phyloP scores from a whole-genome alignment of 2,113 vertebrate genomes.

The Osmerus eperlanus region DNA sequence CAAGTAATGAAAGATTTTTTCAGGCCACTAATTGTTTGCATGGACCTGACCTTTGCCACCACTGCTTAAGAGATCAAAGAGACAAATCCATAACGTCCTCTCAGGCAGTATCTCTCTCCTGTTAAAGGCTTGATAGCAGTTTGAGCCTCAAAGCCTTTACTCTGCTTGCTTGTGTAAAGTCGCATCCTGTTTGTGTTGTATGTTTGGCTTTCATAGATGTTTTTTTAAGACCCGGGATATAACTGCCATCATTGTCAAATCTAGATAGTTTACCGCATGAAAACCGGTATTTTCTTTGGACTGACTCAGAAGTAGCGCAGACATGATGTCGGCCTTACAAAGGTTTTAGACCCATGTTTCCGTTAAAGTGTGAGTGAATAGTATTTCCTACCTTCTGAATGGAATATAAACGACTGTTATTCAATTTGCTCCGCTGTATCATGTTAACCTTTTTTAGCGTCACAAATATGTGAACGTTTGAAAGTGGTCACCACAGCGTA shows the following conservation, averaged over 20 bases:
- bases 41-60: no score
- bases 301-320: constrained; percentile 12
- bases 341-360: constrained; percentile 19
- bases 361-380: constrained; percentile 45
- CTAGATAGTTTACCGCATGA: constrained; percentile 17
- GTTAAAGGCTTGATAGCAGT: background rate
- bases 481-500: no score
- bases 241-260: constrained; percentile 25
- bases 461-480: no score
- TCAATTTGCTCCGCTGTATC: constrained; percentile 55
- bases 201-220: constrained; percentile 27
- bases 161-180: background rate
- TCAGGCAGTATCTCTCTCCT: no score
- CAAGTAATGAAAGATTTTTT: no score
- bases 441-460: constrained; percentile 38
- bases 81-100: no score
- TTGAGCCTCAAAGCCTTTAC: background rate
- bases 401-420: constrained; percentile 64
- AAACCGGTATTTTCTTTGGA: constrained; percentile 14
- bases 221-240: background rate
- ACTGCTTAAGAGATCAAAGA: no score
- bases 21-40: no score
- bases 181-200: constrained; percentile 8
- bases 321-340: constrained; percentile 38
- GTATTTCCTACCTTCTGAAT: constrained; percentile 44